Conservation (phyloP, 2,113 vertebrate species). For the human region DNA sequence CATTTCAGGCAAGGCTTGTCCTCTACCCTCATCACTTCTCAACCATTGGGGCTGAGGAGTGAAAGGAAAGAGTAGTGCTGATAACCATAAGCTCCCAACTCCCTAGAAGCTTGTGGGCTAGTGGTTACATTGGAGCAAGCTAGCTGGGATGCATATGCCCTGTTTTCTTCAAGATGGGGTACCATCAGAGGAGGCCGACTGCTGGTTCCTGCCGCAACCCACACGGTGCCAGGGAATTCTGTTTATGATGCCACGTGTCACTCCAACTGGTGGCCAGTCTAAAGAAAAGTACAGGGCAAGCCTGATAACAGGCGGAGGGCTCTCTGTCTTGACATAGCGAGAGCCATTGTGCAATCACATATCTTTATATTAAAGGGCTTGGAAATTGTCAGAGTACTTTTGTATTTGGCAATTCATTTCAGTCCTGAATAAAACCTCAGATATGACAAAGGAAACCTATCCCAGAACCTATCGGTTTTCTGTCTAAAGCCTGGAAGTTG, state of each 20-base stretch:
- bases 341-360: not conserved
- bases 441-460: not conserved
- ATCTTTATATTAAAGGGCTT: not conserved
- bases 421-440: not conserved
- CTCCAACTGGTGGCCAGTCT: not conserved
- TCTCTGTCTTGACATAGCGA: not conserved
- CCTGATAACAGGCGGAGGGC: not conserved
- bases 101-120: not conserved
- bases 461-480: not conserved
- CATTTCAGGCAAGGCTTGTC: not conserved
- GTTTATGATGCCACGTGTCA: not conserved
- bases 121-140: not conserved
- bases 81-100: not conserved
- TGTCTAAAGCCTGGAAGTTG: not conserved
- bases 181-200: not conserved
- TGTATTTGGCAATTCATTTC: not conserved
- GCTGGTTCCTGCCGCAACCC: not conserved
- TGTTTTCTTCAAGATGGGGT: not conserved
- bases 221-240: not conserved
- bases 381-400: not conserved
- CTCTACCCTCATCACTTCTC: not conserved
- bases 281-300: not conserved
- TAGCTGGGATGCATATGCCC: fast-evolving
- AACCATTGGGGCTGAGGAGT: not conserved
- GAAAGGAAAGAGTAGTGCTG: not conserved